Evolutionary conservation across 2,888 invertebrate species (phyloP).

Genomic region (Eudasyphora cyanicolor): DNA sequence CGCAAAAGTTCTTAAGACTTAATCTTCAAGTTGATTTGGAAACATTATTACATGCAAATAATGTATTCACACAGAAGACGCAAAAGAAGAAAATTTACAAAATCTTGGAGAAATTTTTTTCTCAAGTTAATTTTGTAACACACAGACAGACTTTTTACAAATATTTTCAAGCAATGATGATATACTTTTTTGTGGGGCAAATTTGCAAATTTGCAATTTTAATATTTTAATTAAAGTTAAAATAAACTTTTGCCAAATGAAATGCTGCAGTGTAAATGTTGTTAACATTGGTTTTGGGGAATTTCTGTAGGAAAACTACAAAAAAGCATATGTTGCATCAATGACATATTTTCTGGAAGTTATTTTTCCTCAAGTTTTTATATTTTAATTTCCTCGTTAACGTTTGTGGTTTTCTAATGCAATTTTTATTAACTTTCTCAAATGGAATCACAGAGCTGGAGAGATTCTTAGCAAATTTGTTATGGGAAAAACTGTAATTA

Average conservation of each 20-base stretch:
- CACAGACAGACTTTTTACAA: background rate
- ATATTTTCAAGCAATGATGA: background rate
- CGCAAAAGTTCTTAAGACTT: background rate
- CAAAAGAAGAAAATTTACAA: background rate
- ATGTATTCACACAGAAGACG: slow-evolving; percentile 28
- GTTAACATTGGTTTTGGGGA: background rate
- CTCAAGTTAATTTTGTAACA: background rate
- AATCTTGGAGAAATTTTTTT: background rate
- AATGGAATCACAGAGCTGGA: too few species aligned
- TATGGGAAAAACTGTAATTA: background rate
- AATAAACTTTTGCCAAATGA: slow-evolving; percentile 49
- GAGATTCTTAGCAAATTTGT: background rate
- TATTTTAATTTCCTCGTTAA: background rate
- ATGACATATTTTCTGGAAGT: background rate
- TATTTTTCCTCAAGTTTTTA: background rate
- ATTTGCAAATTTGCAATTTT: slow-evolving; percentile 60
- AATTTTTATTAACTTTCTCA: background rate
- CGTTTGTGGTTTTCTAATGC: background rate
- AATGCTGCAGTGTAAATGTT: background rate
- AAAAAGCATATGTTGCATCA: background rate
- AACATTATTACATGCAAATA: slow-evolving; percentile 51
- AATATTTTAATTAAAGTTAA: slow-evolving; percentile 61
- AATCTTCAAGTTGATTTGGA: slow-evolving; percentile 39
- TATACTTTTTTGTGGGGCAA: background rate
- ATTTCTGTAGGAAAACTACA: background rate